Base-by-base conservation (phyloP, 2,888 invertebrate species). In the Abrostola tripartita region DNA sequence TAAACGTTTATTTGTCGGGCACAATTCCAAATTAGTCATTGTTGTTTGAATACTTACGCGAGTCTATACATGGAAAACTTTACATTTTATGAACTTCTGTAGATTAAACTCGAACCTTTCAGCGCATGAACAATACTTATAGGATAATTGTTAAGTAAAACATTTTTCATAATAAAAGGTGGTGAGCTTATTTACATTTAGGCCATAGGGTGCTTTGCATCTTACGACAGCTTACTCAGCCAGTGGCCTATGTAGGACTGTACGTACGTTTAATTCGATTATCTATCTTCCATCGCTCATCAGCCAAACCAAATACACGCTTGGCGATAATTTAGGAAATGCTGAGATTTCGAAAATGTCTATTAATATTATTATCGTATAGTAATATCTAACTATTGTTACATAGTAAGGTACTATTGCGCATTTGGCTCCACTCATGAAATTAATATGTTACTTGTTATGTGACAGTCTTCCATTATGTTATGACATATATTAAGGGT, bases 381-480 rank as follows among this genome's bases (percentile, higher is more conserved):
- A 40, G 9, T 9, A 10, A 10, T 12, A 38, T 52, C 11, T 36
- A 9, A 12, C 12, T 1, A 9, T 36, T 42, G 9, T 12, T n/a
- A 38, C 37, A 56, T 54, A 54, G 37, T 38, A 51, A 41, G 44
- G 51, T 37, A 12, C n/a, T 50, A 64, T 49, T 79, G 65, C 78
- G 78, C 78, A 79, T 68, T 79, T 79, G 78, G 76, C 77, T 58
- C 50, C 36, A 38, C n/a, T n/a, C 37, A 35, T n/a, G 54, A 53
- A 59, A 60, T 52, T 38, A 62, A 54, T 54, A 37, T 53, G 14
- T 40, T 60, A 42, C 24, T 14, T 42, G 24, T n/a, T 36, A 37
- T 24, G 37, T 0, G 0, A 7, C 6, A 14, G 12, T 41, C 54
- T 52, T 70, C 41, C 66, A 61, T 56, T 73, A 62, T 42, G 9